Evolutionary conservation across 2,888 invertebrate species (phyloP), one percentile per base, ranked within the genome.

Genomic region (Lepidocyrtoides sp.): DNA sequence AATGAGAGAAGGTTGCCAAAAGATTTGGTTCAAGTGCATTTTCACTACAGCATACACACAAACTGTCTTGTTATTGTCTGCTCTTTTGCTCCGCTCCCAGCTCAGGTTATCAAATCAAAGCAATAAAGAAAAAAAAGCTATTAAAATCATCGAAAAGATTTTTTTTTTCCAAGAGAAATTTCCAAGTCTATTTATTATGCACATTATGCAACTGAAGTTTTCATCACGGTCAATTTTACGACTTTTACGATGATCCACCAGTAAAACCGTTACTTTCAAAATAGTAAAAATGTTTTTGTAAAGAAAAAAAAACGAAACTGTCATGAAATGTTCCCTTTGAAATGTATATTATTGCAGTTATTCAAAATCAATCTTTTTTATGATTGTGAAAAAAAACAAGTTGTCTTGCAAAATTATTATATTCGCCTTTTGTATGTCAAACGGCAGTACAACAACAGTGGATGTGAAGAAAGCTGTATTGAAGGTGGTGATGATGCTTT

Each of bases 21-120:
- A 75, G 85, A 86, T 75, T 86, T 75, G 85, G 85, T 86, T 86
- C 85, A 86, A 86, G 85, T 86, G 85, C 75, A 86, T 57, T 86
- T 75, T 36, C 85, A 75, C 23, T 75, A 44, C 44, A 23, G 3
- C 75, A 44, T 23, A 32, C 66, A n/a, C 36, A 1, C 23, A 44
- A 75, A 75, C 75, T 86, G 85, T 75, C 85, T 86, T 86, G 85
- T 86, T 86, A 75, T 75, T 75, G 85, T 86, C 85, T 86, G 75
- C 75, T 86, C 41, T 51, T 84, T 69, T 41, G 32, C 79, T 75
- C 36, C 26, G 72, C 26, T 66, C 29, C 26, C n/a, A n/a, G 69
- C 17, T 75, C 44, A 79, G 54, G 51, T 44, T 84, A 66, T 69
- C 79, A 79, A 54, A 79, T 75, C 41, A 69, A 69, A 69, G 69